These are phyloP conservation scores for Spea hammondii DNA, from an alignment of 2,797 vertebrate genomes.

Conservation along the genomic window DNA sequence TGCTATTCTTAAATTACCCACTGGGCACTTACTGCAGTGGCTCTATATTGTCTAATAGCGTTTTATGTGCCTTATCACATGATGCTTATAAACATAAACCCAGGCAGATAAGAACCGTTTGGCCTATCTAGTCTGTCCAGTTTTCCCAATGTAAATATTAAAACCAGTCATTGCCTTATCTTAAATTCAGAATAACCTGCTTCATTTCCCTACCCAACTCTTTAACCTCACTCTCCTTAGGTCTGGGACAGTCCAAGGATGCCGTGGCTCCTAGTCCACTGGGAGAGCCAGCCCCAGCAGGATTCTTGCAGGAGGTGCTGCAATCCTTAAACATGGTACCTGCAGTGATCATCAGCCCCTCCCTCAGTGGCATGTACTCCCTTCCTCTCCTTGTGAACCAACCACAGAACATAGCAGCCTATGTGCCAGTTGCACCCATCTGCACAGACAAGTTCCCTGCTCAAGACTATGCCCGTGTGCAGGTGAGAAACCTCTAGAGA, in stretches of 20 bases:
- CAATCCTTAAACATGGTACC: slow-evolving; percentile 74
- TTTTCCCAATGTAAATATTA: no score
- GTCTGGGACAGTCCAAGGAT: slow-evolving; percentile 80
- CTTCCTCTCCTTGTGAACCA: slow-evolving; percentile 86
- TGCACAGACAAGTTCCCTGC: slow-evolving; percentile 86
- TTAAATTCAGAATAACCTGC: no score
- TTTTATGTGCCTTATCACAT: background rate
- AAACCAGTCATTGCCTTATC: no score
- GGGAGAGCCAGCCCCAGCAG: slow-evolving; percentile 76
- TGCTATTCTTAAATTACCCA: background rate
- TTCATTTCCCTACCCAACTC: no score
- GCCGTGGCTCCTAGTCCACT: slow-evolving; percentile 70
- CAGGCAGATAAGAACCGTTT: no score
- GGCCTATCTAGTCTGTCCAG: no score
- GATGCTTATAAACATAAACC: no score
- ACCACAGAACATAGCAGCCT: slow-evolving; percentile 75
- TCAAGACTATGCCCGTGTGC: slow-evolving; percentile 75
- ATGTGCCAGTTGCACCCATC: slow-evolving; percentile 90
- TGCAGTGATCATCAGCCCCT: slow-evolving; percentile 88
- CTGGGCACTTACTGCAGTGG: no score
- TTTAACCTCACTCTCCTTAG: slow-evolving; percentile 59
- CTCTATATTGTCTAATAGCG: background rate
- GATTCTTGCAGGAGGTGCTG: slow-evolving; percentile 79
- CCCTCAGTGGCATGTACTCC: slow-evolving; percentile 95
- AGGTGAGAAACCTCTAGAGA: slow-evolving; percentile 65